Evolutionary conservation across 2,113 vertebrate genomes (phyloP), one percentile per base, ranked within the genome.

Genomic region (Hirundichthys speculiger): DNA sequence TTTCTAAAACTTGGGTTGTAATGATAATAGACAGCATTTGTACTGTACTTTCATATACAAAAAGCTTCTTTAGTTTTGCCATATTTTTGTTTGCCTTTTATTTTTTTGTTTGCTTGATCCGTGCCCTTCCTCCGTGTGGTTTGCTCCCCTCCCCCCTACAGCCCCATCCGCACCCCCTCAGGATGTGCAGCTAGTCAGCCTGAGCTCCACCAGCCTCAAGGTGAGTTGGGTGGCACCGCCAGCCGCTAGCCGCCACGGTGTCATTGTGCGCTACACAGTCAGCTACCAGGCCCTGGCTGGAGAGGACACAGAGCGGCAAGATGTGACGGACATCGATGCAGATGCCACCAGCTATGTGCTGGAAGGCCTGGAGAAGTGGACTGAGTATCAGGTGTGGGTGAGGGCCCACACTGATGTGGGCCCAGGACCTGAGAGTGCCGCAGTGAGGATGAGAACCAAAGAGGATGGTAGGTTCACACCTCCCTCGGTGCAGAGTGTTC

Each of bases 151-250:
- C 51, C 73, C 53, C 52, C 34, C 22, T 79, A 38, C 91, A 99
- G 98, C 96, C 90, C 98, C 98, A 39, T 98, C 98, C 0, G 97
- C 98, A 72, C 97, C 98, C 85, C 98, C 98, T 85, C 97, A 99
- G 91, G 94, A 98, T 40, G 96, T 97, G 59, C 90, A 93, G 10
- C 95, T 98, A 88, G 73, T 94, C 93, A 96, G 96, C 89, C 91
- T 94, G 77, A 95, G 93, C 93, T 99, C 98, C 82, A 99, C 96
- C 82, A 95, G 94, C 75, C 93, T 99, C 92, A 94, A 96, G 96
- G 98, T 99, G 96, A 99, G 96, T 97, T 99, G 98, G 98, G 95
- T 94, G 89, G 94, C 98, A 0, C 98, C 97, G 0, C 98, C 98
- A 0, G 96, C 94, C 8, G 95, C 92, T 86, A 97, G 95, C 90